Base-by-base conservation (phyloP, 1,140 invertebrate genomes). In the Euwallacea fornicatus region DNA sequence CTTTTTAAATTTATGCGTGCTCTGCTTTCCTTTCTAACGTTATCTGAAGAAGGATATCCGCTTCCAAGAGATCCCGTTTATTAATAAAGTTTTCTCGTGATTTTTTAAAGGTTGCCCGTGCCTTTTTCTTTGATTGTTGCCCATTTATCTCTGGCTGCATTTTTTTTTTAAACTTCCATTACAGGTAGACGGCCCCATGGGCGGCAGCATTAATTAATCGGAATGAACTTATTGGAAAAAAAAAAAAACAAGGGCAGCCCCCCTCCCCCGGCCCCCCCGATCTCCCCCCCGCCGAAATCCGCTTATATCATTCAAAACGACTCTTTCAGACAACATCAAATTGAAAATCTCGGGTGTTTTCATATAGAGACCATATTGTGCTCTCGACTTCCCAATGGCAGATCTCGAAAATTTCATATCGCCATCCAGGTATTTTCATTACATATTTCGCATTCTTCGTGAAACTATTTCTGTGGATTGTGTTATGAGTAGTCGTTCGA, bases 1-100 rank as follows among this genome's bases (percentile, higher is more conserved):
- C 70, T 66, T 72, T 72, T 72, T 72, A 72, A 72, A 72, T 72
- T 72, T 72, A 72, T 72, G 70, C 70, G 55, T 72, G 59, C 66
- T 67, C 47, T 42, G 15, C 47, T 50, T 21, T 65, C 63, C 50
- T 11, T 56, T 56, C 15, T 33, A 33, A 33, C 21, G 21, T 33
- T 33, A 33, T 33, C 21, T 46, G 13, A 13, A 61, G 56, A 41
- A 64, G 61, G 54, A 65, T 33, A 54, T 21, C 21, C 41, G 60
- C 7, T 33, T 59, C 59, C 61, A 54, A 41, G 53, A 72, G 56
- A 67, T 72, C 63, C 44, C 70, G 46, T 72, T 72, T 72, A 66
- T 72, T 72, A 72, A 72, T 67, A 72, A 72, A 67, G 69, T 71
- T 71, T 71, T 65, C 61, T 61, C 58, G 63, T 47, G 63, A 66